Conservation (phyloP, 2,888 invertebrate species). For the Bugula neritina region DNA sequence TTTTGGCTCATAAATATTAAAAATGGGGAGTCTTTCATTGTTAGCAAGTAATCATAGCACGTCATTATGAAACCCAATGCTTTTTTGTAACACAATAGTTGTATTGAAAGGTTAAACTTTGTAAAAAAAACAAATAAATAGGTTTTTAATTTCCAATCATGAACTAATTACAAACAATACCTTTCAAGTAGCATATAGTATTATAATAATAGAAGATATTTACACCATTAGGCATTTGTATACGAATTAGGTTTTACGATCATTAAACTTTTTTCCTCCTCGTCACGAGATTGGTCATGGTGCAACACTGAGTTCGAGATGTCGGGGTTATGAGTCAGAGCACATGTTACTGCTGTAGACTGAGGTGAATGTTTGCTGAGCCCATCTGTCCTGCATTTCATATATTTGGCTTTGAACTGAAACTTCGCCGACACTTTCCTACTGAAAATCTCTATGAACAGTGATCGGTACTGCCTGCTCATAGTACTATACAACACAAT, state of each 20-base stretch:
- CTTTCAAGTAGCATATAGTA: too few relatives aligned
- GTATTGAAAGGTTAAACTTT: too few relatives aligned
- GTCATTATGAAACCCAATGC: too few relatives aligned
- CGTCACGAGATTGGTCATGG: not conserved
- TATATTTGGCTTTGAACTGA: not conserved
- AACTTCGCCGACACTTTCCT: not conserved
- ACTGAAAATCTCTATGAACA: constrained; percentile 13
- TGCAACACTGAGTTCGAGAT: not conserved
- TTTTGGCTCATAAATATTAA: too few relatives aligned
- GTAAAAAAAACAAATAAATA: too few relatives aligned
- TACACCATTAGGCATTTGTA: too few relatives aligned
- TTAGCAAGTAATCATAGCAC: too few relatives aligned
- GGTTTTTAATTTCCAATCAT: too few relatives aligned
- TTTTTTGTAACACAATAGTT: too few relatives aligned
- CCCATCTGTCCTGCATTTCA: not conserved
- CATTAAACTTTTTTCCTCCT: not conserved
- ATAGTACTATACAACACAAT: constrained; percentile 17
- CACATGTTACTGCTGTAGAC: not conserved
- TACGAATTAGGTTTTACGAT: not conserved
- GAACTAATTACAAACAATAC: too few relatives aligned
- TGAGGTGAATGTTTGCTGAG: not conserved
- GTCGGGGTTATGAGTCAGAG: not conserved
- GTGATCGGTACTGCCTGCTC: constrained; percentile 25
- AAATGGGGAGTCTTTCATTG: too few relatives aligned
- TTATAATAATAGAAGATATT: too few relatives aligned